Percentiles rank a stretch among this genome's conserved stretches.
Evolutionary conservation across 2,113 vertebrate genomes (phyloP).

Genomic region (Rhadina sibilatrix): DNA sequence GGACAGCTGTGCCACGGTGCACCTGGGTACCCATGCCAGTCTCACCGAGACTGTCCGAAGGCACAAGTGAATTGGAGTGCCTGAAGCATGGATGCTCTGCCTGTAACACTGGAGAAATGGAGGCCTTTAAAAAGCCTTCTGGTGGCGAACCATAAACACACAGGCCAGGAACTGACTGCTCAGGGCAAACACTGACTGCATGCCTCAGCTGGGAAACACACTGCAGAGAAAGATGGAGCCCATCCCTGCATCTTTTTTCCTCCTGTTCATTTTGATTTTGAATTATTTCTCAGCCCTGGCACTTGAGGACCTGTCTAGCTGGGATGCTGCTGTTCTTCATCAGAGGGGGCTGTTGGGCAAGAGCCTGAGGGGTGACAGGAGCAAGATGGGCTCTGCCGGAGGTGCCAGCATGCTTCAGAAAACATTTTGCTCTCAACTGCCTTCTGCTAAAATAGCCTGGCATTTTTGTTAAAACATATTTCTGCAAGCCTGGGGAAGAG

Average conservation of each 20-base stretch:
- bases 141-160: not conserved
- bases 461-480: not conserved
- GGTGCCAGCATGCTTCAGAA: not conserved
- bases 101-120: not conserved
- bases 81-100: not conserved
- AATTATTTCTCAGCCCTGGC: not conserved
- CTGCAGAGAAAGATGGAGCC: accelerated
- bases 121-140: not conserved
- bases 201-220: not conserved
- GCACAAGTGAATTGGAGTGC: not conserved
- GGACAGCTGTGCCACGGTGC: not conserved
- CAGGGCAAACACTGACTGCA: not conserved
- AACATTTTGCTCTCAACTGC: not conserved
- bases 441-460: not conserved
- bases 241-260: not conserved
- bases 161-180: not conserved
- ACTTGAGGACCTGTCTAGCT: not conserved
- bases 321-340: not conserved
- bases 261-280: not conserved
- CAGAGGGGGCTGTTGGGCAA: not conserved
- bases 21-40: accelerated
- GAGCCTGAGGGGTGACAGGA: not conserved
- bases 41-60: not conserved
- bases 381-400: accelerated
- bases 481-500: not conserved